These are phyloP conservation scores for Oncorhynchus masou DNA, from an alignment of 2,113 vertebrate species.

Conservation along the genomic window DNA sequence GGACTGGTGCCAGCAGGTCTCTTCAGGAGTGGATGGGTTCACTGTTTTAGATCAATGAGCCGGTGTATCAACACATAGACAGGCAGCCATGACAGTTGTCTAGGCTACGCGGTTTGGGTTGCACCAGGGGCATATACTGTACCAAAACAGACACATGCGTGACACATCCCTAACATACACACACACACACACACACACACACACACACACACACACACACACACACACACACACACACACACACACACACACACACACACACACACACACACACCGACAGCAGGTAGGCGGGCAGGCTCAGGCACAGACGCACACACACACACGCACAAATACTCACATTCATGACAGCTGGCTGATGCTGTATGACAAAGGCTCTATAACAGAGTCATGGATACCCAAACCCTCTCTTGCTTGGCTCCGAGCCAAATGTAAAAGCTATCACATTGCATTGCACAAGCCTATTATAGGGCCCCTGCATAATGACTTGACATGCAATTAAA, in stretches of 20 bases:
- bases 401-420: conserved; percentile 20
- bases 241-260: too few species aligned
- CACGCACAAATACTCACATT: neutral
- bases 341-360: neutral
- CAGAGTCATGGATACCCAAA: conserved; percentile 23
- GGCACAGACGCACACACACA: conserved; percentile 1
- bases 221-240: neutral
- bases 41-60: neutral
- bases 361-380: conserved; percentile 14
- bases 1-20: conserved; percentile 5
- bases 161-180: neutral
- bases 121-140: neutral
- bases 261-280: neutral
- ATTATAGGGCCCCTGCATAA: conserved; percentile 43
- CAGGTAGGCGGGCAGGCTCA: neutral
- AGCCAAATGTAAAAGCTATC: conserved; percentile 48
- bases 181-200: neutral
- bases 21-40: neutral
- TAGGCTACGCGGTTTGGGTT: neutral
- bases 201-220: neutral
- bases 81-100: neutral
- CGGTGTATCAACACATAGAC: neutral
- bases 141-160: neutral
- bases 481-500: conserved; percentile 48
- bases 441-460: conserved; percentile 28